Evolutionary conservation across 2,888 invertebrate genomes (phyloP), one percentile per base, ranked within the genome.

Genomic region (Euclidia mi): DNA sequence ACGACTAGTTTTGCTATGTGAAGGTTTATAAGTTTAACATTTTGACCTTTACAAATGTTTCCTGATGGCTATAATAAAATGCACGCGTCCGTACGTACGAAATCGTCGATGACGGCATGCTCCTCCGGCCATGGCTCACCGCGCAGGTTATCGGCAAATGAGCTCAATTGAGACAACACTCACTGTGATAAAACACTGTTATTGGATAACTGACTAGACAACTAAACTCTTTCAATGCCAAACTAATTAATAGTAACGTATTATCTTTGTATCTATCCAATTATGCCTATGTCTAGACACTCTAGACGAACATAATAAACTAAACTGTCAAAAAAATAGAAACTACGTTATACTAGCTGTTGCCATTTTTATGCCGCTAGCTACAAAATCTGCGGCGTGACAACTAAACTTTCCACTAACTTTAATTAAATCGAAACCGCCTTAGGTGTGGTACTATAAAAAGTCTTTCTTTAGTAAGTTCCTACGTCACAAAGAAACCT

Each of bases 121-220:
- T 56, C 35, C 50, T 56, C 32, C 56, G 45, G 60, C 62, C 49
- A 49, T 45, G 45, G 60, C 66, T 44, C 20, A 64, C 59, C 57
- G 70, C 69, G 71, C 84, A 84, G 88, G 88, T 87, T 87, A 88
- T 88, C 83, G 74, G 75, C 60, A 78, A 87, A 85, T 77, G 81
- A 86, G 84, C 87, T 87, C 88, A 88, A 88, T 90, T 89, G 87
- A 86, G 79, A 82, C 79, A 78, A 72, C 70, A 56, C 71, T 74
- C 71, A 66, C 68, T 74, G 74, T 75, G 81, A 82, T 82, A 83
- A 68, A 73, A 76, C 63, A 64, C 62, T 70, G 74, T 79, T 78
- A 77, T 79, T 73, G 67, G 66, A 73, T 76, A 76, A 75, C 77
- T 71, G 67, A 56, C 75, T 71, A 65, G 64, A 68, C 59, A 63